Evolutionary conservation across 2,113 vertebrate species (phyloP).

Genomic region (Steatornis caripensis): DNA sequence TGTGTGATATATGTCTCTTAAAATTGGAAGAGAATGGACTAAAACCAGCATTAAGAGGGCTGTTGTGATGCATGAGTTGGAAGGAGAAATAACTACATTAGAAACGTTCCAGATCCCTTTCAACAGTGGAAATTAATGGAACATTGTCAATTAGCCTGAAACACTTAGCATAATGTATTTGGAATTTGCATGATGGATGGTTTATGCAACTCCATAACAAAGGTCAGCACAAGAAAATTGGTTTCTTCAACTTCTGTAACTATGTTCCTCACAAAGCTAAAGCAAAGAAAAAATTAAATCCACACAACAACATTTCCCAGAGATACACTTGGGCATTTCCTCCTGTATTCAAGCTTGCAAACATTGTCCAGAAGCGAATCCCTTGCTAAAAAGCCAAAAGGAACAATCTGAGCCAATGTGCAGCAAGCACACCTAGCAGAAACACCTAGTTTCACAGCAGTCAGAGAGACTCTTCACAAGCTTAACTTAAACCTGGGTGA

Average conservation of each 20-base stretch:
- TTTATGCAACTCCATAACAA: not conserved
- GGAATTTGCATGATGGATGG: not conserved
- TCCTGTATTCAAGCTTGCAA: not conserved
- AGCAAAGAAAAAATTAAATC: not conserved
- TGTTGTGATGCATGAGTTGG: not conserved
- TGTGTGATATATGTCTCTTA: not conserved
- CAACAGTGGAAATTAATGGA: conserved; percentile 26
- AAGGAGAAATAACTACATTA: conserved; percentile 13
- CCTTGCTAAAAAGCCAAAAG: not conserved
- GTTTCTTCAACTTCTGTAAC: not conserved
- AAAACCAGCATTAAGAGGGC: not conserved
- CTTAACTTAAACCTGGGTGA: not conserved
- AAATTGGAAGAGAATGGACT: conserved; percentile 5
- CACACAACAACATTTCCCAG: not conserved
- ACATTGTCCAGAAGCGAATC: not conserved
- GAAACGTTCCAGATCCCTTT: conserved; percentile 3
- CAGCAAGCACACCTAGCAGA: not conserved
- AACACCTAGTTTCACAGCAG: not conserved
- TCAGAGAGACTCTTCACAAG: accelerated
- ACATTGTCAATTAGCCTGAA: conserved; percentile 26
- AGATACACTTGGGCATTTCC: not conserved
- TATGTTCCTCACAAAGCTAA: not conserved
- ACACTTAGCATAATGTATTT: conserved; percentile 1
- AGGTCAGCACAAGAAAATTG: not conserved
- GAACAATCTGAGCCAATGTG: not conserved